Conservation (phyloP, 2,797 vertebrate genomes). For the Microhierax caerulescens region DNA sequence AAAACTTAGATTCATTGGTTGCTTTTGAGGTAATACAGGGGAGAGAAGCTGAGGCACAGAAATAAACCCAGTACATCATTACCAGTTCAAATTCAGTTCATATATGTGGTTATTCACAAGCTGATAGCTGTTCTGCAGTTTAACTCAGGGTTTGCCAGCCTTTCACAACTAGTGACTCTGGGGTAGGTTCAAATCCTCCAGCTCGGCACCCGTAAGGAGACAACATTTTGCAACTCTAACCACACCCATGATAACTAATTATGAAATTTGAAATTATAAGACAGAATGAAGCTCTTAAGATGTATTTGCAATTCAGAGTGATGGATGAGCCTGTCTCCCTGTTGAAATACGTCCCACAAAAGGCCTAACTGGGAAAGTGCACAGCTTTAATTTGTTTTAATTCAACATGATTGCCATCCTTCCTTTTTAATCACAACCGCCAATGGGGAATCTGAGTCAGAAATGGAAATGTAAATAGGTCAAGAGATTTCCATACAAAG, state of each 20-base stretch:
- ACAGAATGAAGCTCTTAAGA: constrained; percentile 27
- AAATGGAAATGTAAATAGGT: constrained; percentile 32
- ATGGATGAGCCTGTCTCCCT: constrained; percentile 39
- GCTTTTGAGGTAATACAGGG: not conserved
- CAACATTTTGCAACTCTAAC: not conserved
- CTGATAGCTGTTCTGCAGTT: not conserved
- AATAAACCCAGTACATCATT: not conserved
- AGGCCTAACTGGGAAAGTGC: constrained; percentile 37
- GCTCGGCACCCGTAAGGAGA: not conserved
- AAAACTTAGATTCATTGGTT: not conserved
- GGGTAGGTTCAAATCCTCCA: not conserved
- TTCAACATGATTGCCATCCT: constrained; percentile 3
- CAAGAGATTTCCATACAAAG: constrained; percentile 28
- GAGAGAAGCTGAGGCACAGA: not conserved
- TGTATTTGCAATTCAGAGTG: constrained; percentile 4
- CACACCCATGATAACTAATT: constrained; percentile 38
- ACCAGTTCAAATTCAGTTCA: not conserved
- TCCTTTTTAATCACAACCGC: constrained; percentile 52
- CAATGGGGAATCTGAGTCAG: constrained; percentile 34
- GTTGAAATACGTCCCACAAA: constrained; percentile 43
- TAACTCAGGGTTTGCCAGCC: not conserved
- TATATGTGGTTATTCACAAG: not conserved
- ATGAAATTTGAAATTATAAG: constrained; percentile 40
- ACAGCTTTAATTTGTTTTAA: constrained; percentile 61
- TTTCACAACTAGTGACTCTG: not conserved